phyloP scores from a whole-genome alignment of 1,140 invertebrate genomes.

The Drosophila biarmipes region DNA sequence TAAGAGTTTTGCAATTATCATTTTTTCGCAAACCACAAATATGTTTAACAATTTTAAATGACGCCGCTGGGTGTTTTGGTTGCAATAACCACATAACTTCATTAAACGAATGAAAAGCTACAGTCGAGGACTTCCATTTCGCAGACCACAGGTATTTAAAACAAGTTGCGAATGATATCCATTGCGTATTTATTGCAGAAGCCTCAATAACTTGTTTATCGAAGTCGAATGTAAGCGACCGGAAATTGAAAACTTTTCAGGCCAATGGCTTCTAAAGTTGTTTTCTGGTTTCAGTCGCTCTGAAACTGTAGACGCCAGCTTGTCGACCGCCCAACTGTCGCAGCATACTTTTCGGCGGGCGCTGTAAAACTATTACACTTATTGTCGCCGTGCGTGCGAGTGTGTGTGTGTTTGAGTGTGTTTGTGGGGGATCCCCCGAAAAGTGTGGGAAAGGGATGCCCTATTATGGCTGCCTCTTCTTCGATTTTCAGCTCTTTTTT shows the following conservation, averaged over 20 bases:
- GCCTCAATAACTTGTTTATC: neutral
- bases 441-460: constrained; percentile 1
- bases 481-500: constrained; percentile 19
- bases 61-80: neutral
- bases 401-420: constrained; percentile 3
- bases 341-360: constrained; percentile 72
- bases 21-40: neutral
- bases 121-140: neutral
- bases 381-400: constrained; percentile 15
- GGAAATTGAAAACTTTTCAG: constrained; percentile 32
- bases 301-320: constrained; percentile 71
- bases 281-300: constrained; percentile 24
- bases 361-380: constrained; percentile 72
- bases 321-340: constrained; percentile 67
- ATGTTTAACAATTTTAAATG: neutral
- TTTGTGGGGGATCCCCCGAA: constrained; percentile 18
- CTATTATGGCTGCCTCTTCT: constrained; percentile 11
- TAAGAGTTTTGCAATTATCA: neutral
- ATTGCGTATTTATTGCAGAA: constrained; percentile 2
- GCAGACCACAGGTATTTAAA: neutral
- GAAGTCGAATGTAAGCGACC: constrained; percentile 17
- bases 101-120: neutral
- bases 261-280: constrained; percentile 23
- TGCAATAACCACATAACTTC: constrained; percentile 1
- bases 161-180: neutral